Evolutionary conservation across 2,797 vertebrate genomes (phyloP), one percentile per base, ranked within the genome.

Genomic region (Coregonus sp.): DNA sequence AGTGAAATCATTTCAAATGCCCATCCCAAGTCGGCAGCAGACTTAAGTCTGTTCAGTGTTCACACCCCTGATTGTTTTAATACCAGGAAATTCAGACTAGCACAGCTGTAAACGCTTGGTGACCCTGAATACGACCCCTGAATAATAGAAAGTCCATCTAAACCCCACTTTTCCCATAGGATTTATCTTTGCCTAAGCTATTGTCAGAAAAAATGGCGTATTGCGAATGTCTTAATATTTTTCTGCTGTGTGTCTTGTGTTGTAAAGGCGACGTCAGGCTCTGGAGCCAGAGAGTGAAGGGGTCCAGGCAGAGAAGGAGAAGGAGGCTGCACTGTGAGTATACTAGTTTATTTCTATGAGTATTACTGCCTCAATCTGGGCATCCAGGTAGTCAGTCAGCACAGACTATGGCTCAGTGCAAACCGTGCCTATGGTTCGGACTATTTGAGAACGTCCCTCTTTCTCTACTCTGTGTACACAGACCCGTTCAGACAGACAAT

Each of bases 251-350:
- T 40, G 1, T 75, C 25, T 76, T 12, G 40, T 70, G 37, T 76
- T 12, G 40, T 70, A 31, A 92, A 98, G 97, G 92, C 96, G 97
- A 77, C 96, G 96, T 82, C 96, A 94, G 63, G 93, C 95, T 85
- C 93, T 99, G 93, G 97, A 97, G 92, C 96, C 96, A 76, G 97
- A 98, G 87, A 94, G 96, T 76, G 96, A 97, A 81, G 95, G 95
- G 87, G 92, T 96, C 80, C 94, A 95, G 88, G 96, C 96, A 0
- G 91, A 95, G 92, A 95, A 95, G 87, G 97, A 98, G 89, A 98
- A 97, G 81, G 96, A 98, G 87, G 97, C 97, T 0, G 95, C 97
- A 14, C 85, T 95, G 98, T 99, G 93, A 97, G 98, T 98, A 47
- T 3, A 37, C 59, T 9, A 2, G 4, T 63, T 5, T 63, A 63